phyloP scores from a whole-genome alignment of 2,888 invertebrate species.

The Tridacna gigas region DNA sequence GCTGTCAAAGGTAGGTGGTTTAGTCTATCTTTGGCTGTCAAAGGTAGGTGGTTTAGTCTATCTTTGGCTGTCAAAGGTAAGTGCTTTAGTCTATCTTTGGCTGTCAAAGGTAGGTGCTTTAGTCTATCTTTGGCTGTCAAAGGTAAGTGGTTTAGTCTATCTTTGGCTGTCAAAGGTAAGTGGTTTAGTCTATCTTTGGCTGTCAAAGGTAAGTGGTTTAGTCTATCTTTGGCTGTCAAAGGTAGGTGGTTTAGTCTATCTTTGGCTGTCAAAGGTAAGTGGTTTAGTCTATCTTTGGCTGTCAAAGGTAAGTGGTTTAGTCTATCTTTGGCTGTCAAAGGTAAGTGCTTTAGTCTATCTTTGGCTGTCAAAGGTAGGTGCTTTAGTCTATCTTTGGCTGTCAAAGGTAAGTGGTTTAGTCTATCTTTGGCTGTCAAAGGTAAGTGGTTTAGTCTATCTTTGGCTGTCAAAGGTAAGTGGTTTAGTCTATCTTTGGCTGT shows the following conservation, averaged over 20 bases:
- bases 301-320: not conserved
- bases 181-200: not conserved
- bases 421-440: slow-evolving; percentile 4
- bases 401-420: slow-evolving; percentile 2
- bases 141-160: not conserved
- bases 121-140: not conserved
- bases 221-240: not conserved
- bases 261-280: slow-evolving; percentile 6
- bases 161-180: slow-evolving; percentile 12
- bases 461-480: slow-evolving; percentile 2
- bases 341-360: not conserved
- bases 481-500: not conserved
- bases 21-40: not conserved
- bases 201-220: not conserved
- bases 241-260: not conserved
- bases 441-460: not conserved
- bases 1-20: not conserved
- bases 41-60: not conserved
- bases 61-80: slow-evolving; percentile 11
- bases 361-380: slow-evolving; percentile 7
- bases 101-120: not conserved
- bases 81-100: too few species aligned
- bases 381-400: not conserved
- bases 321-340: slow-evolving; percentile 1
- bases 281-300: not conserved